Conservation (phyloP, 2,113 vertebrate genomes). For the Proteles cristata region DNA sequence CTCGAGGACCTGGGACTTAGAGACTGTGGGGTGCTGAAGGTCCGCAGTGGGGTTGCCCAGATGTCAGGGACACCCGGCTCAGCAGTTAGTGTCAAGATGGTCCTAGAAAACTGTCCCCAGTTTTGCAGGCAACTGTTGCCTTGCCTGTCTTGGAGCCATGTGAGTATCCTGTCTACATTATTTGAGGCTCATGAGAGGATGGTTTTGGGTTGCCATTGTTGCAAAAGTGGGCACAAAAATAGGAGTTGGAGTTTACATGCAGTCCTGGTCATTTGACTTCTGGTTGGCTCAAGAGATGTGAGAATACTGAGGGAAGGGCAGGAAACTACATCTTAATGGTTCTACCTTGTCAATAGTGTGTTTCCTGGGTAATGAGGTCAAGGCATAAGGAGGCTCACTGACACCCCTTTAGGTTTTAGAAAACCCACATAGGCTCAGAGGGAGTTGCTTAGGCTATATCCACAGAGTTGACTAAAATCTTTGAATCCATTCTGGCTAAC, state of each 20-base stretch:
- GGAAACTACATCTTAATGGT: background rate
- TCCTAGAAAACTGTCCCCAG: background rate
- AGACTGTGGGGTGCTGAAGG: no score
- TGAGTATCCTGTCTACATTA: background rate
- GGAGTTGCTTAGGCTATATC: background rate
- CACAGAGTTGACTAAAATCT: background rate
- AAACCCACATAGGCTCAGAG: background rate
- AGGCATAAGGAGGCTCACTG: background rate
- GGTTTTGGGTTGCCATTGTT: background rate
- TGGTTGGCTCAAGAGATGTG: background rate
- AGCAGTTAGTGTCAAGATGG: background rate
- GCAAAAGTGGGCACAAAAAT: slow-evolving; percentile 6
- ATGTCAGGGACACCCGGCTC: background rate
- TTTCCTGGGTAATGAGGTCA: background rate
- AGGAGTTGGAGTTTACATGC: background rate
- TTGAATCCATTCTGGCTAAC: background rate
- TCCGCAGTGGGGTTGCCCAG: background rate
- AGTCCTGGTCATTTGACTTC: background rate
- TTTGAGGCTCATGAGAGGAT: background rate
- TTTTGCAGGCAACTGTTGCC: background rate
- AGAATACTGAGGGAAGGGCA: background rate
- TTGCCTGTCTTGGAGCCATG: background rate
- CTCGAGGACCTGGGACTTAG: background rate
- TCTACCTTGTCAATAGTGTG: background rate
- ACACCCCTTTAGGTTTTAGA: background rate